Base-by-base conservation (phyloP, 2,797 vertebrate species). In the Mycteria americana region DNA sequence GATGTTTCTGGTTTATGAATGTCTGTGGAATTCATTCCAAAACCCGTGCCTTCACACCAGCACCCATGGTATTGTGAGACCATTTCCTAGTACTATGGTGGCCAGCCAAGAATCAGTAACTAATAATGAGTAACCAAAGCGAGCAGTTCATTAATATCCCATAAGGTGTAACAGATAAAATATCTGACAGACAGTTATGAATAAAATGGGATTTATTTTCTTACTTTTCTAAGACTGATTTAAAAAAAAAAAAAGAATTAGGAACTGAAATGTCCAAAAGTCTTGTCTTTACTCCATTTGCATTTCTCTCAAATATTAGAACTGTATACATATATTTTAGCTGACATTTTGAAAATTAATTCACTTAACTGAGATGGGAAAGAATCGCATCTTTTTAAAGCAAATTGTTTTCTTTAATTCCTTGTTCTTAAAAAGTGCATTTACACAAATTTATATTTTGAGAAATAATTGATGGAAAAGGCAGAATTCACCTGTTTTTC, bases 31-130 rank as follows among this genome's bases (percentile, higher is more conserved):
- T 27, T 85, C 27, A 10, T 33, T 74, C 9, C 11, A 28, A 72
- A 93, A 21, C 10, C 39, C 9, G 2, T 19, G n/a, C 24, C 39
- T 56, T 85, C 11, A 3, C 18, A 18, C 37, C 30, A 78, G 33
- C 30, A 28, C 18, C 24, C 0, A 0, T 51, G 67, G 24, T 48
- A 4, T 18, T 35, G 11, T 24, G 31, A 70, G 21, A 8, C 41
- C 17, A 2, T 45, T 64, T 50, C 23, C 21, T 53, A 33, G 46
- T 43, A 4, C 85, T 67, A 0, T 28, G 21, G 14, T 85, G 64
- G 27, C 31, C 70, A 69, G 65, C 19, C 54, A 24, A 28, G 50
- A 69, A 70, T 59, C 18, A 23, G 16, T 56, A 69, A 46, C 7
- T 75, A 43, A 43, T 41, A 45, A 33, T 4, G 22, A 79, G 48